Base-by-base conservation (phyloP, 2,797 vertebrate genomes). In the Pseudopleuronectes americanus region DNA sequence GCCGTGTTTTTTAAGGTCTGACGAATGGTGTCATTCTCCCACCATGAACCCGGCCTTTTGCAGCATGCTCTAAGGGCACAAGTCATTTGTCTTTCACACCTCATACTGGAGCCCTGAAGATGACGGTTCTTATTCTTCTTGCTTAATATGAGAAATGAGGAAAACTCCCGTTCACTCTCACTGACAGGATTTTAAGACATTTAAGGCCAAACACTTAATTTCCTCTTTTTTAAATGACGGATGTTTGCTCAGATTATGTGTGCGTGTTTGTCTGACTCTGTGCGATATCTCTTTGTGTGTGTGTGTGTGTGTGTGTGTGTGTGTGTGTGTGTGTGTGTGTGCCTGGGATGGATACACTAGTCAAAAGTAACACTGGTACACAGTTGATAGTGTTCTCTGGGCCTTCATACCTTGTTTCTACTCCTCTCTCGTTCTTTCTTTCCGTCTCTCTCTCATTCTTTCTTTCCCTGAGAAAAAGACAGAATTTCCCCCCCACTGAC, bases 351-450 rank as follows among this genome's bases (percentile, higher is more conserved):
- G 85, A 86, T 81, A 81, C 84, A 86, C 63, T 58, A 77, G 61
- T 85, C 56, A 47, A 68, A 86, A 84, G 74, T 82, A 83, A 80
- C 54, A 23, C 65, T 80, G 70, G 74, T 73, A 81, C 69, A 89
- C 78, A 74, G 58, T 60, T 70, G 64, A 79, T 70, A 77, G 82
- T 84, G 84, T 91, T 82, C 71, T 91, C 79, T 88, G 89, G 90
- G 90, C 92, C 91, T 84, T 87, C 92, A 93, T 92, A 87, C 80
- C 84, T 89, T 91, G 84, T 94, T 83, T 88, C 88, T 90, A 43
- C 84, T 74, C 64, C 56, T 91, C 68, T 59, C 43, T 86, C 73
- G 71, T 51, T 80, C 74, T 84, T 51, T 86, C 71, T 26, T 3
- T 24, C 24, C 71, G 8, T 65, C 64, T 64, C 61, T 74, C 74